phyloP scores from a whole-genome alignment of 1,140 invertebrate genomes.

The Drosophila mojavensis region DNA sequence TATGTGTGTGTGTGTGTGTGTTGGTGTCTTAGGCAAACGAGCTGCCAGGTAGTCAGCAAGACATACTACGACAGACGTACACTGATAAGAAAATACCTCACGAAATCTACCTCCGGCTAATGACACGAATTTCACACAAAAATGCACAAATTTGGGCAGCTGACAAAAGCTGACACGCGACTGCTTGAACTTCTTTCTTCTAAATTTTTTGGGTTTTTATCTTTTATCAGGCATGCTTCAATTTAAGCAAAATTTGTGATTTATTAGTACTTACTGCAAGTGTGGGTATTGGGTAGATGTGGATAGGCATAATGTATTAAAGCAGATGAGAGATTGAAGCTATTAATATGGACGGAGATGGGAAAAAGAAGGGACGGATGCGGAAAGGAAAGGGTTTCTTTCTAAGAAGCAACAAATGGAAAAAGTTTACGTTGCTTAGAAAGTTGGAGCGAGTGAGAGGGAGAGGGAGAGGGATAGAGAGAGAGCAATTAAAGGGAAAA shows the following conservation, averaged over 20 bases:
- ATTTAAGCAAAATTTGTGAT: background rate
- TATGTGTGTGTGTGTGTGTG: constrained; percentile 9
- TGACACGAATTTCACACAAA: constrained; percentile 14
- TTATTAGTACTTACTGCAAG: too few species aligned
- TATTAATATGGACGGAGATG: too few species aligned
- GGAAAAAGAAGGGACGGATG: too few species aligned
- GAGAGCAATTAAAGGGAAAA: too few species aligned
- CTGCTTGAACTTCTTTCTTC: background rate
- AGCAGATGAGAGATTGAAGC: too few species aligned
- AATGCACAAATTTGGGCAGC: background rate
- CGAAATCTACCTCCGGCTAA: constrained; percentile 17
- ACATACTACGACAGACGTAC: constrained; percentile 6
- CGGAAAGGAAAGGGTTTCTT: too few species aligned
- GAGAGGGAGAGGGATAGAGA: too few species aligned
- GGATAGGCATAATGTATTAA: background rate
- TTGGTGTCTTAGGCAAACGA: constrained; percentile 18
- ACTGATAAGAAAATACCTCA: constrained; percentile 25
- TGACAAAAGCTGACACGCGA: constrained; percentile 4
- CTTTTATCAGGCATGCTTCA: background rate
- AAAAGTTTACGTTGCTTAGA: too few species aligned
- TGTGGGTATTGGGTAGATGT: too few species aligned
- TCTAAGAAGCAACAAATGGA: too few species aligned
- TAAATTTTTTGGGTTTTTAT: too few species aligned
- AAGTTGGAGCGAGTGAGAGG: too few species aligned
- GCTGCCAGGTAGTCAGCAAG: constrained; percentile 19